Evolutionary conservation across 2,888 invertebrate genomes (phyloP).

Genomic region (Smittia sp.): DNA sequence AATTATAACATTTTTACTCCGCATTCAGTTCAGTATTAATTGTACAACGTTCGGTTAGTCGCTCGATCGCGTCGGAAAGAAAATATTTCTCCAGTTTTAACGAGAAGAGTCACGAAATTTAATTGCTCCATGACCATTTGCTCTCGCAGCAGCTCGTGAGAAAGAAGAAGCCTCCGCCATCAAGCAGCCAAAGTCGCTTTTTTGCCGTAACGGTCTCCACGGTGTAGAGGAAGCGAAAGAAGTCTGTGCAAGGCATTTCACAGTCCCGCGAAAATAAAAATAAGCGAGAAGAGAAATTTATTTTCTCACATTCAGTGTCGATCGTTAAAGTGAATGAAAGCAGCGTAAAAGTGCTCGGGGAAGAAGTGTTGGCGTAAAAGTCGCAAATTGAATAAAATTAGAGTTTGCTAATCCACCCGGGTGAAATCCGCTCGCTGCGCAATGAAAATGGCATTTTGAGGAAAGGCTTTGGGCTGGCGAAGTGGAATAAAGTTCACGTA

Average conservation of each 20-base stretch:
- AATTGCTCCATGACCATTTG: neutral
- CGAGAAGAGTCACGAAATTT: neutral
- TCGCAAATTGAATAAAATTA: too few species aligned
- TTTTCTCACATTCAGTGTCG: neutral
- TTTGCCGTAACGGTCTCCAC: neutral
- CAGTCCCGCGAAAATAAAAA: neutral
- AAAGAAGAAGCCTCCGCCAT: neutral
- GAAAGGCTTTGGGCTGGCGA: neutral
- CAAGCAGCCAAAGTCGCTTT: neutral
- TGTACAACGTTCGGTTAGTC: slow-evolving; percentile 1
- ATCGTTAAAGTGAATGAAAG: slow-evolving; percentile 9
- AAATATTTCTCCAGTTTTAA: neutral
- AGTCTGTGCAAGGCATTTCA: neutral
- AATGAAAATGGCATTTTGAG: slow-evolving; percentile 2
- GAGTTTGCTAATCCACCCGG: neutral
- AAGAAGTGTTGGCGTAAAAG: neutral
- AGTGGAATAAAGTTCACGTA: neutral
- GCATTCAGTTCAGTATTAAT: slow-evolving; percentile 8
- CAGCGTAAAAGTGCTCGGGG: neutral
- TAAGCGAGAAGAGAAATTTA: neutral
- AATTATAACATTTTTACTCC: neutral
- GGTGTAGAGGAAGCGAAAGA: neutral
- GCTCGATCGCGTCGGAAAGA: slow-evolving; percentile 1
- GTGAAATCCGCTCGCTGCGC: neutral
- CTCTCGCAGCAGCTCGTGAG: neutral